phyloP scores from a whole-genome alignment of 2,888 invertebrate species.

The Agrochola lota region DNA sequence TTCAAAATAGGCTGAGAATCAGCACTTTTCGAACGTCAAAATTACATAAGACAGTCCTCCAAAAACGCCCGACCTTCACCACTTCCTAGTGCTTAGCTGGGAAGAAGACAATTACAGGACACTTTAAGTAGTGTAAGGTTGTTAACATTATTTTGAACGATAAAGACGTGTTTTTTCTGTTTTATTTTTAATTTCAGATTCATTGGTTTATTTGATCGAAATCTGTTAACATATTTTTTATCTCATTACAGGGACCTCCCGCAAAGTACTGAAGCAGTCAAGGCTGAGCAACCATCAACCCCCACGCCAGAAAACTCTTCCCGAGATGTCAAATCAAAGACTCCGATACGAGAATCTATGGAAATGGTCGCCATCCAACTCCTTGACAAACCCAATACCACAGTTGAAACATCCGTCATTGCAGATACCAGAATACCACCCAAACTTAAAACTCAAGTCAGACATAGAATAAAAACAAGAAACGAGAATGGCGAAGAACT shows the following conservation, averaged over 20 bases:
- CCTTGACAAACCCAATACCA: slow-evolving; percentile 85
- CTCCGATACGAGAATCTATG: slow-evolving; percentile 90
- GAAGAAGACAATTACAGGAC: background rate
- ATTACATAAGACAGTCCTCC: too few species aligned
- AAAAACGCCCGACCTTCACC: too few species aligned
- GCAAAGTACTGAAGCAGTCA: slow-evolving; percentile 23
- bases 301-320: slow-evolving; percentile 71
- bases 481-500: slow-evolving; percentile 80
- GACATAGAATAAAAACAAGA: slow-evolving; percentile 85
- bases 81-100: too few species aligned
- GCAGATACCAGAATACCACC: slow-evolving; percentile 92
- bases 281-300: slow-evolving; percentile 42
- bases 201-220: background rate
- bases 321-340: slow-evolving; percentile 83
- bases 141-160: background rate
- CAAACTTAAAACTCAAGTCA: slow-evolving; percentile 90
- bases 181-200: background rate
- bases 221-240: slow-evolving; percentile 8
- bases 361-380: slow-evolving; percentile 91
- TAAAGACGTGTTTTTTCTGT: background rate
- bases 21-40: too few species aligned
- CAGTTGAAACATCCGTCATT: slow-evolving; percentile 83
- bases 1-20: too few species aligned
- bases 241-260: slow-evolving; percentile 49
- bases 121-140: background rate